Conservation (phyloP, 2,797 vertebrate species). For the Salarias fasciatus region DNA sequence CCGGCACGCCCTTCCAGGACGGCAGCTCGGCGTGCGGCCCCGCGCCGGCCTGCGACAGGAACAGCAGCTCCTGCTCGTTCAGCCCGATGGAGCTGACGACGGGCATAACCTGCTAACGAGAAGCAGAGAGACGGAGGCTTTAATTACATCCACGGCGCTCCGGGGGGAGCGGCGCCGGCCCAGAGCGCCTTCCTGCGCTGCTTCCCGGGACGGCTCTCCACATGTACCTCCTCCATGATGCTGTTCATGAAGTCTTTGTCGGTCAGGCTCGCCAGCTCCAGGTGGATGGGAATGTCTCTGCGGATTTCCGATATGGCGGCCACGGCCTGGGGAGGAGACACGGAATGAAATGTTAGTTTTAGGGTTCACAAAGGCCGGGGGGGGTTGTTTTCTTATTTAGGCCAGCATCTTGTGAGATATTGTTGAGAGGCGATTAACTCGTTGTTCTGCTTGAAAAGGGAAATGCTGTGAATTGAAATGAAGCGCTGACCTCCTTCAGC, state of each 20-base stretch:
- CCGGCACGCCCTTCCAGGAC: constrained; percentile 89
- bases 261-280: constrained; percentile 98
- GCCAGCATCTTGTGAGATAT: too few relatives aligned
- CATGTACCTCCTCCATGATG: constrained; percentile 93
- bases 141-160: constrained; percentile 30
- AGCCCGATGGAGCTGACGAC: constrained; percentile 94
- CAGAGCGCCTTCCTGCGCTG: constrained; percentile 3
- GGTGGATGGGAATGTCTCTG: constrained; percentile 89
- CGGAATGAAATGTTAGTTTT: too few relatives aligned
- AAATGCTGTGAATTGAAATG: too few relatives aligned
- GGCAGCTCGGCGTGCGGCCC: constrained; percentile 89
- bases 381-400: too few relatives aligned
- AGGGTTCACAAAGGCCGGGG: too few relatives aligned
- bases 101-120: constrained; percentile 96
- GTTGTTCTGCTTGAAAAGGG: too few relatives aligned
- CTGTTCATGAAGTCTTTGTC: constrained; percentile 93
- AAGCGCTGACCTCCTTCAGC: constrained; percentile 86
- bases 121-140: constrained; percentile 40
- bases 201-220: not conserved
- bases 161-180: not conserved
- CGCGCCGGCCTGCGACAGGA: constrained; percentile 89
- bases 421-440: too few relatives aligned
- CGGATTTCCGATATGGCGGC: constrained; percentile 88
- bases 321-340: constrained; percentile 82
- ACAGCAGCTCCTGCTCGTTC: constrained; percentile 98